Base-by-base conservation (phyloP, 2,888 invertebrate species). In the Rhopalosiphum nymphaeae region DNA sequence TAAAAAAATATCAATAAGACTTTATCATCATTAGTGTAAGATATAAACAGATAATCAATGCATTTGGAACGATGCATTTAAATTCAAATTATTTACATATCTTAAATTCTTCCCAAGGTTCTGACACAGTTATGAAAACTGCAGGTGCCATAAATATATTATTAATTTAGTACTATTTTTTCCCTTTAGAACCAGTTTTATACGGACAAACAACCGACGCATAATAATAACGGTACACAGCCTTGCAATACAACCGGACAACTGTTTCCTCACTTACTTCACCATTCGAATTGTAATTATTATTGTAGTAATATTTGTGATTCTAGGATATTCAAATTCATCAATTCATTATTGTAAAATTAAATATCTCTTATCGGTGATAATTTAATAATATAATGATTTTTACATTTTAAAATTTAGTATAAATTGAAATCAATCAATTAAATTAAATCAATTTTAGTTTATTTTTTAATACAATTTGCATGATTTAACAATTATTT, bases 101-200 rank as follows among this genome's bases (percentile, higher is more conserved):
- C n/a, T 92, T 3, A 25, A 88, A 92, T 92, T 88, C 67, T 78
- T 92, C 53, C 67, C 92, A 92, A 92, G 92, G 92, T n/a, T 92
- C 78, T 88, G 92, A 88, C 92, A 92, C 44, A 88, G 92, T 92
- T 92, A 78, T 53, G 42, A 67, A 91, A 85, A 61, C 87, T 61
- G 42, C 44, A 42, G 29, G 29, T 53, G 25, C 29, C 53, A 44
- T 61, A 29, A 78, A 29, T n/a, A 85, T 56, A 85, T 92, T 92
- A 92, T 53, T 78, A 91, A 91, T 91, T 86, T 21, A 91, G 49
- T 78, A 91, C 36, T 78, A 57, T 53, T 85, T 78, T 85, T 26
- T 25, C 42, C 16, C n/a, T 49, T 88, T 11, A 67, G 29, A 92
- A 92, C 92, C 49, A 42, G 92, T 92, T 92, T 92, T 67, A 26